These are phyloP conservation scores for Ephestia elutella DNA, from an alignment of 1,140 invertebrate genomes.

Conservation along the genomic window DNA sequence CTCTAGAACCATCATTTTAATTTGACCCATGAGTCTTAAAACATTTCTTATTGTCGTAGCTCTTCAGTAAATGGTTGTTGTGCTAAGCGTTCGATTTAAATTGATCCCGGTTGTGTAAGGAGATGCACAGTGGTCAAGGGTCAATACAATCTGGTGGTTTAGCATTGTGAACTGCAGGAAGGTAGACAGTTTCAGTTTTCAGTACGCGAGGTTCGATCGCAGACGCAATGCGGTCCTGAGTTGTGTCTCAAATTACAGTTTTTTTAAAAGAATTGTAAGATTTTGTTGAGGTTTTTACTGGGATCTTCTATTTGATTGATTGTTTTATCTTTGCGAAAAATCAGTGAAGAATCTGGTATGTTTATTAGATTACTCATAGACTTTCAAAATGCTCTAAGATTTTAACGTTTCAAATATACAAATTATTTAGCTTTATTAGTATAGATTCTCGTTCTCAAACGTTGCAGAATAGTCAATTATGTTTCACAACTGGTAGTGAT, in stretches of 20 bases:
- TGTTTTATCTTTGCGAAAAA: not conserved
- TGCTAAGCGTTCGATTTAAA: not conserved
- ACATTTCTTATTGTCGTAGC: not conserved
- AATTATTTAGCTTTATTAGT: too few species aligned
- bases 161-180: constrained; percentile 13
- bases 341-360: too few species aligned
- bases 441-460: too few species aligned
- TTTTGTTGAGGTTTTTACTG: not conserved
- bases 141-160: not conserved
- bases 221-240: constrained; percentile 20
- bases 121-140: not conserved
- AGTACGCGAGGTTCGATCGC: constrained; percentile 26
- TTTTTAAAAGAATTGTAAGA: not conserved
- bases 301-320: not conserved
- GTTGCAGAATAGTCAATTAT: too few species aligned
- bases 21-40: not conserved
- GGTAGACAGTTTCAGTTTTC: constrained; percentile 32
- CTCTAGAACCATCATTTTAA: not conserved
- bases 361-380: too few species aligned
- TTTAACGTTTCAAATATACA: too few species aligned
- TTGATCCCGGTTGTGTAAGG: not conserved
- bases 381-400: too few species aligned
- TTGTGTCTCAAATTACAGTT: not conserved
- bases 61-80: not conserved
- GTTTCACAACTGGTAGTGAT: too few species aligned